These are phyloP conservation scores for Rana temporaria DNA, from an alignment of 2,113 vertebrate species.

Conservation along the genomic window DNA sequence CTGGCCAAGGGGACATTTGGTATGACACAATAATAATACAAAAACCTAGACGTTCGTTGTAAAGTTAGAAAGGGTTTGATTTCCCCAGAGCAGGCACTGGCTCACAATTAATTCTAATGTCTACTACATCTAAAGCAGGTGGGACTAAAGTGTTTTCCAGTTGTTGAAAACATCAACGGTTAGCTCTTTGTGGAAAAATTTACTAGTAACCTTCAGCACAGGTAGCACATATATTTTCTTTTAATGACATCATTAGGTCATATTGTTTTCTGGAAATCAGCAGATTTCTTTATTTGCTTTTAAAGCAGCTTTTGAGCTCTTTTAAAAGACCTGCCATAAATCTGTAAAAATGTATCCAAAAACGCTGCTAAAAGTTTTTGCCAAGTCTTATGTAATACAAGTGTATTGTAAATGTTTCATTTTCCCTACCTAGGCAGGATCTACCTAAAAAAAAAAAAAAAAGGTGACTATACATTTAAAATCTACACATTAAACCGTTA, in stretches of 20 bases:
- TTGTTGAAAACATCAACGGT: background rate
- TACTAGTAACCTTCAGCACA: background rate
- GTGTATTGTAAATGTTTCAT: too few relatives aligned
- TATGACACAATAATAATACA: constrained; percentile 54
- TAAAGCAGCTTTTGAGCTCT: too few relatives aligned
- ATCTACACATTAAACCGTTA: too few relatives aligned
- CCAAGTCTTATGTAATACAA: too few relatives aligned
- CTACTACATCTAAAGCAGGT: constrained; percentile 29
- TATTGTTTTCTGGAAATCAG: too few relatives aligned
- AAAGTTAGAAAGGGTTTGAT: constrained; percentile 46
- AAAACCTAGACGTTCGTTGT: constrained; percentile 43
- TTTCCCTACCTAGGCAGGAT: too few relatives aligned
- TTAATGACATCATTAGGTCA: background rate
- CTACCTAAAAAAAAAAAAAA: too few relatives aligned
- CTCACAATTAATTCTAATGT: constrained; percentile 14
- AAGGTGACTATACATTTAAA: too few relatives aligned
- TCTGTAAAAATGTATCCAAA: too few relatives aligned
- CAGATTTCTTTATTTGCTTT: too few relatives aligned
- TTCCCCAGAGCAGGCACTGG: constrained; percentile 43
- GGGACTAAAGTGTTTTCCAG: background rate
- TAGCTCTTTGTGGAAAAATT: background rate
- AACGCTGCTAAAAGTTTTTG: too few relatives aligned
- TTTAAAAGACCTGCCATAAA: too few relatives aligned
- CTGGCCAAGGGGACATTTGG: constrained; percentile 52
- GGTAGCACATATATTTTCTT: constrained; percentile 22